A percentile compares a stretch with the other conserved stretches of the same genome.
Conservation (phyloP, 2,797 vertebrate species). For the Meriones psammophilus region DNA sequence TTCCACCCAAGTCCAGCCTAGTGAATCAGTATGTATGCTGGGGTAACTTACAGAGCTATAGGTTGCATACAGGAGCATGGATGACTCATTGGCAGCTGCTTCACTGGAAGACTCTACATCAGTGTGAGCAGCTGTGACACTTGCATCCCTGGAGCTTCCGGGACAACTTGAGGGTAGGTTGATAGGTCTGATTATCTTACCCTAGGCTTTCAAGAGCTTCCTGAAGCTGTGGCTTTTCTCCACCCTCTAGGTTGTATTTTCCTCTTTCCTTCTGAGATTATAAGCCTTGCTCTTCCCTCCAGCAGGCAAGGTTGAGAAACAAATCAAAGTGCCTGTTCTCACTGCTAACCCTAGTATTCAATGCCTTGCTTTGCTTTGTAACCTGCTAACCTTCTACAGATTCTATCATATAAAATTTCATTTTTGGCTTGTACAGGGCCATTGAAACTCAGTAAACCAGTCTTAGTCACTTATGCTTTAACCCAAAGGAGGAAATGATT, state of each 20-base stretch:
- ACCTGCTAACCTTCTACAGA: background rate
- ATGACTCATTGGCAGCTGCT: background rate
- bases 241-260: background rate
- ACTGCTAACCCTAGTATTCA: background rate
- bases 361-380: background rate
- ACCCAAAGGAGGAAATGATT: background rate
- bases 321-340: background rate
- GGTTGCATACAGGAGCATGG: no score
- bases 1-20: no score
- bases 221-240: background rate
- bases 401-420: background rate
- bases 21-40: no score
- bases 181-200: no score
- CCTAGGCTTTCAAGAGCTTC: no score
- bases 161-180: no score
- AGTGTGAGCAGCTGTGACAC: no score
- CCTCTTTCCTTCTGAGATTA: background rate
- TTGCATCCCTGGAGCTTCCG: background rate
- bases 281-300: background rate
- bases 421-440: background rate
- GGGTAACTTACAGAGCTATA: background rate
- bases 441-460: background rate
- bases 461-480: background rate
- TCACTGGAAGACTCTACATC: no score
- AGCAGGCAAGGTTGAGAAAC: background rate